Evolutionary conservation across 2,797 vertebrate genomes (phyloP).

Genomic region (Peromyscus eremicus): DNA sequence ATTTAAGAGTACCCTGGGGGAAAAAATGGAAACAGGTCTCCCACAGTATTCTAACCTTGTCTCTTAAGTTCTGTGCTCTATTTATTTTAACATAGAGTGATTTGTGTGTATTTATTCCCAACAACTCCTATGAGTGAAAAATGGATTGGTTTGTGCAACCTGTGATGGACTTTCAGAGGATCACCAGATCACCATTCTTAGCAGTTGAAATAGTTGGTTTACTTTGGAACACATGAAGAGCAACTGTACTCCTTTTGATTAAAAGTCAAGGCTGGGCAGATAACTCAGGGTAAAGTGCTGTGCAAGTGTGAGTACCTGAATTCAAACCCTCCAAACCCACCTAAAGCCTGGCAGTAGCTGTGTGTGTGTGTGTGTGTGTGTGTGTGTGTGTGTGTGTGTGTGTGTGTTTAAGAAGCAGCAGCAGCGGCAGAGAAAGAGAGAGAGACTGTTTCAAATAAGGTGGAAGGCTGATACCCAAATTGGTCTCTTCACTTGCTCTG

Average conservation of each 20-base stretch:
- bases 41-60: background rate
- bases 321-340: background rate
- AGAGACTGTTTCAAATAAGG: background rate
- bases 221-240: slow-evolving; percentile 25
- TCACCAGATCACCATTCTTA: slow-evolving; percentile 21
- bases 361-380: background rate
- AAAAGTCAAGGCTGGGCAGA: background rate
- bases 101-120: background rate
- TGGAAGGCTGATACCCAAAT: background rate
- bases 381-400: background rate
- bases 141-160: background rate
- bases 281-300: background rate
- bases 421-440: too few relatives aligned
- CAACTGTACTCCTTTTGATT: slow-evolving; percentile 35
- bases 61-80: background rate
- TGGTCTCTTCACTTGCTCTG: background rate
- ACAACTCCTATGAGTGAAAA: slow-evolving; percentile 24
- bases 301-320: background rate
- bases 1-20: too few relatives aligned
- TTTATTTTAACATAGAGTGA: background rate
- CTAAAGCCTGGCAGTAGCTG: background rate
- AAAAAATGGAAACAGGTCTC: too few relatives aligned
- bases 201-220: slow-evolving; percentile 4
- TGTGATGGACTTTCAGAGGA: background rate
- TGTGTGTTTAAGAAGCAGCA: background rate